A percentile compares a stretch with the other conserved stretches of the same genome.
Conservation (phyloP, 2,797 vertebrate genomes). For the Sparus aurata region DNA sequence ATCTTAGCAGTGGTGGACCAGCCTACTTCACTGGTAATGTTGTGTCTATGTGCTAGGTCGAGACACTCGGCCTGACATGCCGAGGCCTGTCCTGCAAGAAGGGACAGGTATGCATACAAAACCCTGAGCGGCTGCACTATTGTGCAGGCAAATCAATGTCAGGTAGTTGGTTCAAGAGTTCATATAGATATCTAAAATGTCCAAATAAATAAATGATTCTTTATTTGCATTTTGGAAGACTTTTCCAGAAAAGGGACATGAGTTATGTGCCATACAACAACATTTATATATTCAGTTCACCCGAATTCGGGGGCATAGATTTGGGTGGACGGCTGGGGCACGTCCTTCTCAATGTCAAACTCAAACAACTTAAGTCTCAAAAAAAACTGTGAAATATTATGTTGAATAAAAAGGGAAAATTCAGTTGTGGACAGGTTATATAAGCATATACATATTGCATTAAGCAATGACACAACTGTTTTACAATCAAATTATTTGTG, state of each 20-base stretch:
- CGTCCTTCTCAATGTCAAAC: not conserved
- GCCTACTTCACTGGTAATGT: conserved; percentile 45
- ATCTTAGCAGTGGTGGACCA: conserved; percentile 8
- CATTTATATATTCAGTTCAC: no score
- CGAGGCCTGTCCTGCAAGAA: conserved; percentile 52
- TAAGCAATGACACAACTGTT: no score
- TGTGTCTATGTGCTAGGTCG: conserved; percentile 52
- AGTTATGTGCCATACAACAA: no score
- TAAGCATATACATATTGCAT: not conserved
- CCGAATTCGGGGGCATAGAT: not conserved
- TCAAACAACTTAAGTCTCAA: not conserved
- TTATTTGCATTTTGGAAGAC: not conserved
- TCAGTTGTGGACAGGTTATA: not conserved
- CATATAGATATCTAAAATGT: not conserved
- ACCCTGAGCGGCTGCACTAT: not conserved
- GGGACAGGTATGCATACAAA: conserved; percentile 41
- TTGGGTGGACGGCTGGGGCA: not conserved
- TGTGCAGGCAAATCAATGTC: conserved; percentile 1
- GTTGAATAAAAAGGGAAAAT: not conserved
- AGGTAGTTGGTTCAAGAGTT: not conserved
- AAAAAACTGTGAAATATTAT: not conserved
- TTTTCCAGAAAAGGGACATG: not conserved
- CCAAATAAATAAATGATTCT: not conserved
- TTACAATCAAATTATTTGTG: not conserved
- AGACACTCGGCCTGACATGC: conserved; percentile 49